These are phyloP conservation scores for Aviceda subcristata DNA, from an alignment of 2,113 vertebrate species.

Conservation along the genomic window DNA sequence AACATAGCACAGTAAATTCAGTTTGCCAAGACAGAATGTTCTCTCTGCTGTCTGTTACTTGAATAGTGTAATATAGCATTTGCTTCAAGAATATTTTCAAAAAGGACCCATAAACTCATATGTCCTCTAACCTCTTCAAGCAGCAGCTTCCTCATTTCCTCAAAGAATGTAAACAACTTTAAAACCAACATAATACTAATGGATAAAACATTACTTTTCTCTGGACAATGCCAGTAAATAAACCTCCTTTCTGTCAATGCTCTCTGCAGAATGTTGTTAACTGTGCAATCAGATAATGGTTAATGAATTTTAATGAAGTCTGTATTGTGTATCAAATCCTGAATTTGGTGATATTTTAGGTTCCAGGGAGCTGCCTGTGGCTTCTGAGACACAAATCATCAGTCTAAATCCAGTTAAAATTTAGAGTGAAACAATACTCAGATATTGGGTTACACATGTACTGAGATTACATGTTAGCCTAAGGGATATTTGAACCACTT, in stretches of 20 bases:
- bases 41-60: constrained; percentile 36
- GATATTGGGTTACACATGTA: constrained; percentile 61
- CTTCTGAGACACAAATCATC: constrained; percentile 40
- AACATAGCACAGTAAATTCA: constrained; percentile 57
- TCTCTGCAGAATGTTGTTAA: not conserved
- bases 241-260: not conserved
- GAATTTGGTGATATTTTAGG: not conserved
- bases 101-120: constrained; percentile 17
- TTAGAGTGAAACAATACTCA: constrained; percentile 58
- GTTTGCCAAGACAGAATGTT: constrained; percentile 68
- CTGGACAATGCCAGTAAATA: not conserved
- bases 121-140: constrained; percentile 26
- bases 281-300: not conserved
- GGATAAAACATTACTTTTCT: constrained; percentile 47
- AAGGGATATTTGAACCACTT: constrained; percentile 54
- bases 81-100: constrained; percentile 21
- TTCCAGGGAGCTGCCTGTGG: not conserved
- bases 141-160: not conserved
- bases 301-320: not conserved
- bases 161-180: constrained; percentile 51
- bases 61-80: constrained; percentile 52
- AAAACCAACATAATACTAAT: constrained; percentile 36
- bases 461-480: constrained; percentile 39
- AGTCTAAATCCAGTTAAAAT: constrained; percentile 22
- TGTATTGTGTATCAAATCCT: not conserved